These are phyloP conservation scores for Microtus ochrogaster DNA, from an alignment of 2,113 vertebrate species.

Conservation along the genomic window DNA sequence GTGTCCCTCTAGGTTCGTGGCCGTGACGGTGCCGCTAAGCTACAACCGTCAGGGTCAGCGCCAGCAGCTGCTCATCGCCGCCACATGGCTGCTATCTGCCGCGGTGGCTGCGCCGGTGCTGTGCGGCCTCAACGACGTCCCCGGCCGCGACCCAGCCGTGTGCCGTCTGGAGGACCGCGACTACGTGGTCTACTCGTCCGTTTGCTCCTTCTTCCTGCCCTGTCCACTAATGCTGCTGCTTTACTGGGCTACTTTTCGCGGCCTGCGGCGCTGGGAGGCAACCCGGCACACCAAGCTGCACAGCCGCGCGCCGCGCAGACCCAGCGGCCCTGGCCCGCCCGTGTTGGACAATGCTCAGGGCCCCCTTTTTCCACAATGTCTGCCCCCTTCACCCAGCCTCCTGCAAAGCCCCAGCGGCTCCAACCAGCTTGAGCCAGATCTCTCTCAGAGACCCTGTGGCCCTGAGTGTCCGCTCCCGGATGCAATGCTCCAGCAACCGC, in stretches of 20 bases:
- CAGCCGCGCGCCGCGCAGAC: slow-evolving; percentile 82
- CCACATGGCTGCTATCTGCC: slow-evolving; percentile 95
- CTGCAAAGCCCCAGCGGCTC: background rate
- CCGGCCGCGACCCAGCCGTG: slow-evolving; percentile 87
- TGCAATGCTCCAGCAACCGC: background rate
- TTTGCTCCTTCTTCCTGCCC: slow-evolving; percentile 97
- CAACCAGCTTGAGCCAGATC: slow-evolving; percentile 48
- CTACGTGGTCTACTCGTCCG: slow-evolving; percentile 94
- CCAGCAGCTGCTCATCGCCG: slow-evolving; percentile 92
- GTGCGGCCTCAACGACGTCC: slow-evolving; percentile 94
- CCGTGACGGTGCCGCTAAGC: slow-evolving; percentile 92
- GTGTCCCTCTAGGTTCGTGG: slow-evolving; percentile 91
- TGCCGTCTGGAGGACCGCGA: slow-evolving; percentile 95
- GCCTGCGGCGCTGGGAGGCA: slow-evolving; percentile 92
- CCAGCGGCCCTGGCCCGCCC: slow-evolving; percentile 80
- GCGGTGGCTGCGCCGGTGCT: slow-evolving; percentile 95
- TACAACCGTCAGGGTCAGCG: slow-evolving; percentile 93
- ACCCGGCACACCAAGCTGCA: slow-evolving; percentile 90
- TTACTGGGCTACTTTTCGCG: slow-evolving; percentile 93
- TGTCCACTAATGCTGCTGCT: slow-evolving; percentile 96
- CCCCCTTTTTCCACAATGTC: slow-evolving; percentile 82
- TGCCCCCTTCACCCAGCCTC: background rate
- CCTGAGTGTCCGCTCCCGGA: slow-evolving; percentile 80
- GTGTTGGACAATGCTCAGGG: slow-evolving; percentile 82
- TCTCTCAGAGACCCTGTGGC: background rate